Base-by-base conservation (phyloP, 2,888 invertebrate species). In the Sesia bembeciformis region DNA sequence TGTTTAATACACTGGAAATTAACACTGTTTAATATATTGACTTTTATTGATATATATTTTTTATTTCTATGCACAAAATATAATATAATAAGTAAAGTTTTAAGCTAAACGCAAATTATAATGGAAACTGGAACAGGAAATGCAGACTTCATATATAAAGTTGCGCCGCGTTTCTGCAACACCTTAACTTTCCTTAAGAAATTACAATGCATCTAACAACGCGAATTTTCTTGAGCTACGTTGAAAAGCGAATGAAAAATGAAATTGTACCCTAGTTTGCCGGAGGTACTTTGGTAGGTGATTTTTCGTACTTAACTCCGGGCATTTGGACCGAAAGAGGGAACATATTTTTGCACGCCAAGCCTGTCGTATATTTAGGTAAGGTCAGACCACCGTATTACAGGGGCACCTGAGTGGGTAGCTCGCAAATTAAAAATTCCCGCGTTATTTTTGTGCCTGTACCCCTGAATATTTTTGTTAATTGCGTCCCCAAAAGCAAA, bases 271-370 rank as follows among this genome's bases (percentile, higher is more conserved):
- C 39, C 5, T 50, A 55, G 53, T 55, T 39, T 43, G 53, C 53
- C 49, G 53, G 52, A 54, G 54, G 58, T 39, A 56, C 54, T 53
- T 54, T 55, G 58, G 54, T 51, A 53, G 58, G 58, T 56, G 58
- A 58, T 58, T 58, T 58, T 58, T 58, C 56, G 54, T 58, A 54
- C 56, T 58, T 58, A 58, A 49, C 53, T 49, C 51, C 51, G 52
- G 58, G 56, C 50, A 38, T 58, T 56, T 56, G 56, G 54, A 51
- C 40, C 40, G 51, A 55, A 53, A 50, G 50, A 23, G 50, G 39
- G 39, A 8, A 38, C 50, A 50, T 50, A 50, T 50, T 50, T 50
- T 39, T 50, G 50, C 7, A 39, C 50, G 50, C 50, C 38, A 38
- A 50, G 39, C 50, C 50, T 23, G 46, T 46, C 46, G 46, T 46